Percentiles rank a stretch among this genome's conserved stretches.
Conservation (phyloP, 92 coral and sea anemone genomes). For the Epizoanthus illoricatus region DNA sequence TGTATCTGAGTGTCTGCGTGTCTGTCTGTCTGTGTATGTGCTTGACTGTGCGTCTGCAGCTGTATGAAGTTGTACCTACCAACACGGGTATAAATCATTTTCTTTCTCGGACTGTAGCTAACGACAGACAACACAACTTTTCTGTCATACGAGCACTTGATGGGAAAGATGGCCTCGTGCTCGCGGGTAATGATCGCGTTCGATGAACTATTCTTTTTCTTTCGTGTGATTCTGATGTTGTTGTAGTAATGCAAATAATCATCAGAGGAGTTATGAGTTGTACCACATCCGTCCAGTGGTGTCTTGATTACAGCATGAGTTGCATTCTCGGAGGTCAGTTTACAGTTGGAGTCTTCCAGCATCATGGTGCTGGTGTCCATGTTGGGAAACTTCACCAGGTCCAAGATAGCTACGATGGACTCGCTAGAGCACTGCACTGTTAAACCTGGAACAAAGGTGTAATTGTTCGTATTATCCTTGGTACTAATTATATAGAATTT, state of each 20-base stretch:
- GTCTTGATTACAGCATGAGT: conserved; percentile 53
- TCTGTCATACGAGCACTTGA: conserved; percentile 74
- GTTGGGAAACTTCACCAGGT: conserved; percentile 33
- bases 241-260: conserved; percentile 58
- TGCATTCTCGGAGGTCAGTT: conserved; percentile 31
- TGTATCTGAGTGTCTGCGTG: too few species aligned
- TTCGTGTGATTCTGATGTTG: conserved; percentile 24
- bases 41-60: too few species aligned
- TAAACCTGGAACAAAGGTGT: background rate
- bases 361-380: conserved; percentile 37
- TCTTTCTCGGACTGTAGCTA: conserved; percentile 47
- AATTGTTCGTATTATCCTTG: too few species aligned
- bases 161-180: conserved; percentile 59
- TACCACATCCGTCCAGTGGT: conserved; percentile 63
- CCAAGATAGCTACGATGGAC: conserved; percentile 41
- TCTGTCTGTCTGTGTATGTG: too few species aligned
- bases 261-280: conserved; percentile 51
- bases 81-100: conserved; percentile 47
- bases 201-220: conserved; percentile 2
- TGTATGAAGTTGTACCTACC: conserved; percentile 38
- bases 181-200: conserved; percentile 63
- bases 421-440: conserved; percentile 50
- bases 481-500: too few species aligned
- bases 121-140: conserved; percentile 57
- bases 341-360: conserved; percentile 49